phyloP scores from a whole-genome alignment of 2,888 invertebrate species.

The Calephelis perditalis region DNA sequence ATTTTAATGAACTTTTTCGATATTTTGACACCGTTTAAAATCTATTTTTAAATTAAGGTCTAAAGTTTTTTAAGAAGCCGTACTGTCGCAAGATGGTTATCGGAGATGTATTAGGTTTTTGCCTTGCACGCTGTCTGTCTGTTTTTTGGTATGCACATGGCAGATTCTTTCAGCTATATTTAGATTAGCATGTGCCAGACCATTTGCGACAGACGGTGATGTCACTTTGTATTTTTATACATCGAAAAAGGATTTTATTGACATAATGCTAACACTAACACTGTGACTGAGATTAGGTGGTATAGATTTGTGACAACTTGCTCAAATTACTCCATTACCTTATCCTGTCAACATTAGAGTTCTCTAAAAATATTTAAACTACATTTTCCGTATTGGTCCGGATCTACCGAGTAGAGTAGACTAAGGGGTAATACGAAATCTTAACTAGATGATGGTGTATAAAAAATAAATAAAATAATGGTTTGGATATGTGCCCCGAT shows the following conservation, averaged over 20 bases:
- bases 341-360: too few species aligned
- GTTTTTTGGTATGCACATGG: constrained; percentile 64
- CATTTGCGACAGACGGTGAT: constrained; percentile 70
- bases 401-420: too few species aligned
- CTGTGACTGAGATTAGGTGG: too few species aligned
- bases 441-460: too few species aligned
- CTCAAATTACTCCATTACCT: too few species aligned
- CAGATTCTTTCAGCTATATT: constrained; percentile 65
- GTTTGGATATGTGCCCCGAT: too few species aligned
- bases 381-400: constrained; percentile 32
- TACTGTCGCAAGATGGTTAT: constrained; percentile 43
- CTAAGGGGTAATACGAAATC: too few species aligned
- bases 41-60: constrained; percentile 44
- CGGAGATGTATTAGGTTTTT: constrained; percentile 46
- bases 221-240: constrained; percentile 63
- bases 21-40: constrained; percentile 35
- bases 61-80: constrained; percentile 39
- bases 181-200: constrained; percentile 65
- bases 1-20: constrained; percentile 10
- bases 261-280: too few species aligned
- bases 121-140: constrained; percentile 42
- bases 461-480: too few species aligned
- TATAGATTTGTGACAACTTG: too few species aligned
- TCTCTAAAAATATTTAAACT: too few species aligned
- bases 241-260: constrained; percentile 51